phyloP scores from a whole-genome alignment of 2,113 vertebrate genomes.

The Epinephelus fuscoguttatus region DNA sequence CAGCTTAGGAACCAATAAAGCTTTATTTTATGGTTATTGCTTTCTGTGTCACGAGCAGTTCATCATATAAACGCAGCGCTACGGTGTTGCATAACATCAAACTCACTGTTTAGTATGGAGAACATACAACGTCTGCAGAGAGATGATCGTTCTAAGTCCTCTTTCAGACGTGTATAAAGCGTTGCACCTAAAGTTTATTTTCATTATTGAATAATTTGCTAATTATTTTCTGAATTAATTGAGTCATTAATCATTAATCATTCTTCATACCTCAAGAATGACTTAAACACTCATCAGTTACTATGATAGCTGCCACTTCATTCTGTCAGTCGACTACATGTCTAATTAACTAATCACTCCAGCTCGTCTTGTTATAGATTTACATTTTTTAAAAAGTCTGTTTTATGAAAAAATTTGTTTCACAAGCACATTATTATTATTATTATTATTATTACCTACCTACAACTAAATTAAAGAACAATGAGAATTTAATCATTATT shows the following conservation, averaged over 20 bases:
- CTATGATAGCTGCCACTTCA: too few species aligned
- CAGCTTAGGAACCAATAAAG: conserved; percentile 44
- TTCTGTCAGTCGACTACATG: too few species aligned
- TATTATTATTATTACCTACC: too few species aligned
- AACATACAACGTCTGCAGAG: too few species aligned
- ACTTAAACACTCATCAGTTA: too few species aligned
- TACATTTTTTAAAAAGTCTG: neutral
- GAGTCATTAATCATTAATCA: too few species aligned
- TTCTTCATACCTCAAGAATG: too few species aligned
- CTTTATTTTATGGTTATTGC: conserved; percentile 40
- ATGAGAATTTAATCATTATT: neutral
- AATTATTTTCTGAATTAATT: neutral
- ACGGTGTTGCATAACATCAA: conserved; percentile 22
- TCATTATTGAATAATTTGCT: neutral
- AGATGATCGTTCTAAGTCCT: neutral
- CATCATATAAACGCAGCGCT: conserved; percentile 20
- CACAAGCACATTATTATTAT: neutral
- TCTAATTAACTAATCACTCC: too few species aligned
- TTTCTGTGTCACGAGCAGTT: conserved; percentile 29
- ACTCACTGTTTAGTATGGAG: neutral
- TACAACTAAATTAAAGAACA: neutral
- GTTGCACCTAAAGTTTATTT: neutral
- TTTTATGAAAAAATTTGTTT: neutral
- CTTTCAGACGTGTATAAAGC: neutral
- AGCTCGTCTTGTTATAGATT: too few species aligned